Evolutionary conservation across 2,888 invertebrate genomes (phyloP).

Genomic region (Galerucella nymphaeae): DNA sequence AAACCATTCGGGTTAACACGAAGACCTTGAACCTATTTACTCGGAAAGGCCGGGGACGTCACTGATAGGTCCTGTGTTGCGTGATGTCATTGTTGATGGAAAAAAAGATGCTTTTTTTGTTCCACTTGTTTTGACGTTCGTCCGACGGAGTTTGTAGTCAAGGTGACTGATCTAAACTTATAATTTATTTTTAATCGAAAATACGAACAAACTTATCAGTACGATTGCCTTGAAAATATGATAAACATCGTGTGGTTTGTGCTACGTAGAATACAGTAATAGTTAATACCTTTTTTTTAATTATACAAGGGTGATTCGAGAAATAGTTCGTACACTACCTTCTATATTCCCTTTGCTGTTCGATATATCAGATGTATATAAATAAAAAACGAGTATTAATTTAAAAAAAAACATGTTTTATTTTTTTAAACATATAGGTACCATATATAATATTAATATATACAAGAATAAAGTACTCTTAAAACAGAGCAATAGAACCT

Average conservation of each 20-base stretch:
- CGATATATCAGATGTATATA: background rate
- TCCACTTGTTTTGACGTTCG: background rate
- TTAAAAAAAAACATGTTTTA: constrained; percentile 55
- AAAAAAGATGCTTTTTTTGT: background rate
- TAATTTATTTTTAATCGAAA: background rate
- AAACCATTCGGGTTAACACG: constrained; percentile 30
- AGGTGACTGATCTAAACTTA: constrained; percentile 4
- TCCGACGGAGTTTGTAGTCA: background rate
- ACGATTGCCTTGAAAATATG: background rate
- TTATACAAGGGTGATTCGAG: background rate
- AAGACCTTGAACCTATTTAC: constrained; percentile 43
- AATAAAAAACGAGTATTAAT: constrained; percentile 43
- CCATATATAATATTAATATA: constrained; percentile 56
- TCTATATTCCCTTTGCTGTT: no score
- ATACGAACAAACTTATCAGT: no score
- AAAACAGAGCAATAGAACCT: constrained; percentile 57
- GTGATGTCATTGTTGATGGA: constrained; percentile 1
- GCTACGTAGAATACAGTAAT: background rate
- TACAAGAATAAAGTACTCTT: constrained; percentile 63
- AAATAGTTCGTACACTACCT: no score
- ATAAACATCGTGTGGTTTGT: background rate
- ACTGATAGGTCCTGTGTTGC: constrained; percentile 27
- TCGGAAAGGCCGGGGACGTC: constrained; percentile 41
- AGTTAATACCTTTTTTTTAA: background rate
- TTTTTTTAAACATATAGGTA: constrained; percentile 58